Conservation (phyloP, 2,113 vertebrate genomes). For the Megaptera novaeangliae region DNA sequence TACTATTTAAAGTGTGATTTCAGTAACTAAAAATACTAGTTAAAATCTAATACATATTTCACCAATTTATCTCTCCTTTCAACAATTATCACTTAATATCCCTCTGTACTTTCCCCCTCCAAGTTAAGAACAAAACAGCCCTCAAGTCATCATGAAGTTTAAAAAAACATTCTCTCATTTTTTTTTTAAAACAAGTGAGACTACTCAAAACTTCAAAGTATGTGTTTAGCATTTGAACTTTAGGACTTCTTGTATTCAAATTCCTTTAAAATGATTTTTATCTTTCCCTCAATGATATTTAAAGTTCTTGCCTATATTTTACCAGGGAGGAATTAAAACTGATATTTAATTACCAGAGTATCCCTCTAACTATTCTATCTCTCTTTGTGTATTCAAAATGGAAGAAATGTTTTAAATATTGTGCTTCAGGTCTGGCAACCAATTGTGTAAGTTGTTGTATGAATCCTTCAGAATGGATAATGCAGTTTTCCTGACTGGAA, state of each 20-base stretch:
- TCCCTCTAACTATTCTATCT: neutral
- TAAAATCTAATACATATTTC: neutral
- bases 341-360: neutral
- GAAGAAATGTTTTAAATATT: neutral
- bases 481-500: neutral
- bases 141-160: neutral
- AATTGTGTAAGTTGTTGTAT: neutral
- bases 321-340: neutral
- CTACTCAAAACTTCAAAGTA: neutral
- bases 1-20: neutral
- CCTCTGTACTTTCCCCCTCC: neutral
- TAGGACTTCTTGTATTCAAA: neutral
- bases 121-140: neutral
- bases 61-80: neutral
- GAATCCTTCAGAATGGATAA: neutral
- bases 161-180: neutral
- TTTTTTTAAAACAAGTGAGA: neutral
- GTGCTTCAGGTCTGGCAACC: neutral
- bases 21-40: neutral
- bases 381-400: neutral
- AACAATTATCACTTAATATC: neutral
- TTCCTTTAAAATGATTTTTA: neutral
- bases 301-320: neutral
- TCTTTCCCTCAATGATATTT: neutral
- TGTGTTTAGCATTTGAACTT: neutral